Base-by-base conservation (phyloP, 2,888 invertebrate species). In the Diplazon laetatorius region DNA sequence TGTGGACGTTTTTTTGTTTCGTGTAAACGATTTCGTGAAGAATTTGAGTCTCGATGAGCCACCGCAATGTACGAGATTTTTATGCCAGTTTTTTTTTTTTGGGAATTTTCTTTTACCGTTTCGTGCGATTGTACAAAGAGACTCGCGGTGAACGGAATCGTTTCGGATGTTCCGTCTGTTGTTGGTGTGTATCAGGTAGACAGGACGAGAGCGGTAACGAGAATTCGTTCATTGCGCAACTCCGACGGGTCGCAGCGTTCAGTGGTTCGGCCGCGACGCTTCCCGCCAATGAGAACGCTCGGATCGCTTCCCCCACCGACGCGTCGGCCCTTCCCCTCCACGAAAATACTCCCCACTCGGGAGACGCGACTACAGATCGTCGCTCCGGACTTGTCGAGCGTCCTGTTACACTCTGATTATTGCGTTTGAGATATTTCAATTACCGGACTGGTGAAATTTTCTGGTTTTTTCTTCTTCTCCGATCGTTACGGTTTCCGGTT, bases 141-240 rank as follows among this genome's bases (percentile, higher is more conserved):
- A 73, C 4, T 46, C 69, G 42, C 39, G 59, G 52, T 63, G 76
- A 72, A 73, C 60, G 70, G 57, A 42, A 78, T 48, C 76, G 71
- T 80, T 81, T 72, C n/a, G 65, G 74, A 65, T 78, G 62, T 76
- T 78, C 76, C 78, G 78, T 81, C 77, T 81, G 78, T 69, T 73
- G 60, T 52, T 55, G 44, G 48, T 2, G 46, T 57, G 57, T 63
- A 69, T 74, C 63, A 48, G 73, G 71, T 78, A 80, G 82, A 82
- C 83, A 80, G 81, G 82, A 82, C 78, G 85, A 84, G 86, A 52
- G 52, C 12, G 52, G 18, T 18, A 18, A n/a, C 87, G 88, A 86
- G 87, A 88, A 85, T 89, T 86, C 76, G 86, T 86, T 80, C 86
- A 89, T 89, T 89, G 89, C 89, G 89, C 89, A 89, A 89, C 86